These are phyloP conservation scores for Oeneis ivallda DNA, from an alignment of 2,888 invertebrate species.

Conservation along the genomic window DNA sequence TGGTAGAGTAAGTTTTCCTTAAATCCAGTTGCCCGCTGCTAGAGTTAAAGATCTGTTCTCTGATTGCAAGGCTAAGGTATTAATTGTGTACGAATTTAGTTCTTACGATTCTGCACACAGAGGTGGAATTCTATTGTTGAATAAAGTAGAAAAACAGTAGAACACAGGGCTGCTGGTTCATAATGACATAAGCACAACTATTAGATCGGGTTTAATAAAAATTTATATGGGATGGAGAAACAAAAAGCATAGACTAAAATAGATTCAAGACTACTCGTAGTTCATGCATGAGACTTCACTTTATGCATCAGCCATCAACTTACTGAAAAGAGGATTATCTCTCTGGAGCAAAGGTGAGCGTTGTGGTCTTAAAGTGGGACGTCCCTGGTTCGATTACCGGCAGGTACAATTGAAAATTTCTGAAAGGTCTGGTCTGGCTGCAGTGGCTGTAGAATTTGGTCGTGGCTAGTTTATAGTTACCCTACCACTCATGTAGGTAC, in stretches of 20 bases:
- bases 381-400: no score
- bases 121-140: background rate
- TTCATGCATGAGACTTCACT: no score
- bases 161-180: background rate
- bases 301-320: no score
- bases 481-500: no score
- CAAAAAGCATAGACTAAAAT: background rate
- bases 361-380: no score
- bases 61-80: background rate
- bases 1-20: background rate
- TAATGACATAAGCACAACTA: background rate
- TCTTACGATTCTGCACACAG: background rate
- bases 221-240: background rate
- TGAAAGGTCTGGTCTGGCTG: no score
- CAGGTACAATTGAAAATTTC: no score
- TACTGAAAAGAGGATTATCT: no score
- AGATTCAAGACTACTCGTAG: background rate
- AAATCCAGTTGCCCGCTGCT: background rate
- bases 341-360: no score
- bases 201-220: conserved; percentile 5
- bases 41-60: background rate
- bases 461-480: no score
- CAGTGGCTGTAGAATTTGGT: no score
- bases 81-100: background rate
- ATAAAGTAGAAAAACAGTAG: background rate